Conservation (phyloP, 2,797 vertebrate species). For the Phalanger gymnotis region DNA sequence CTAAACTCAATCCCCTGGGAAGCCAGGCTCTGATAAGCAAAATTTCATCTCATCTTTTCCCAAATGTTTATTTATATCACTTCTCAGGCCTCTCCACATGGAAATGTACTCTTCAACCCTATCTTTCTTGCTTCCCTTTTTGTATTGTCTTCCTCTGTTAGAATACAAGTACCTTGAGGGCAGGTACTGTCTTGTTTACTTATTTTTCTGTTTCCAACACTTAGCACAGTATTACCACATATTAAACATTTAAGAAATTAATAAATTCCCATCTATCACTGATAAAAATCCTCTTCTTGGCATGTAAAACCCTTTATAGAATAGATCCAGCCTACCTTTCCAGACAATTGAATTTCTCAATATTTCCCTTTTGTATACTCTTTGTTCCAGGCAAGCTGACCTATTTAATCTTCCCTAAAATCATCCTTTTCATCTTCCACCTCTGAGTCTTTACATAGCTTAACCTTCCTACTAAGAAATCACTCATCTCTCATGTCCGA, state of each 20-base stretch:
- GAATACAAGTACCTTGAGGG: not conserved
- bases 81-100: not conserved
- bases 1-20: not conserved
- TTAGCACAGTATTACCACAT: not conserved
- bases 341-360: not conserved
- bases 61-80: not conserved
- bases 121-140: not conserved
- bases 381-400: not conserved
- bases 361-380: not conserved
- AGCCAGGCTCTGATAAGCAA: not conserved
- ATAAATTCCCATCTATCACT: not conserved
- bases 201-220: not conserved
- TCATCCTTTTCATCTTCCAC: not conserved
- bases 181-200: not conserved
- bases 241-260: not conserved
- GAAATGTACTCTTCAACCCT: not conserved
- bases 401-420: not conserved
- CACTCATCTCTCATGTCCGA: not conserved
- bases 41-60: not conserved
- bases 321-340: not conserved
- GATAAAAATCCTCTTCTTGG: not conserved
- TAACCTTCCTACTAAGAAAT: not conserved
- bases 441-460: not conserved
- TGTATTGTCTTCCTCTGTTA: not conserved
- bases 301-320: not conserved